A percentile compares a stretch with the other conserved stretches of the same genome.
These are phyloP conservation scores for Stenichneumon culpator DNA, from an alignment of 2,888 invertebrate species.

Conservation along the genomic window DNA sequence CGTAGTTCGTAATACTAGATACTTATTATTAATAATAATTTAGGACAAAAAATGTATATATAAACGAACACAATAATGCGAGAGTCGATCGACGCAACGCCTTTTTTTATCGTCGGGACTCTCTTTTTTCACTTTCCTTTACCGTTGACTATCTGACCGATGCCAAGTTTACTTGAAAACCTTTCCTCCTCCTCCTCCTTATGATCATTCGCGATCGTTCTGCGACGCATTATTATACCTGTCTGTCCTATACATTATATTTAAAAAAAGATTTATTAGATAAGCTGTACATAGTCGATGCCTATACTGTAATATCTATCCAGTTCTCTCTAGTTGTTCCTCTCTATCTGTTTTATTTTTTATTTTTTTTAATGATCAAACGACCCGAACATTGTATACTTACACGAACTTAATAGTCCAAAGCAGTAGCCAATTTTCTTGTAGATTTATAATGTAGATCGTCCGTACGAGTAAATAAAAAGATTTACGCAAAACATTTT, in stretches of 20 bases:
- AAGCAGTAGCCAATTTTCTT: conserved; percentile 63
- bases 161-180: not conserved
- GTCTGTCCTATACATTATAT: conserved; percentile 10
- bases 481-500: conserved; percentile 62
- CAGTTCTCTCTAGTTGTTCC: conserved; percentile 30
- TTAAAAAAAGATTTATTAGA: conserved; percentile 46
- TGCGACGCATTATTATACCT: conserved; percentile 20
- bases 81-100: conserved; percentile 45
- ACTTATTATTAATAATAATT: conserved; percentile 34
- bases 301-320: conserved; percentile 37
- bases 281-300: conserved; percentile 65
- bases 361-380: conserved; percentile 34
- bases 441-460: conserved; percentile 60
- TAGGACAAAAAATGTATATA: conserved; percentile 53
- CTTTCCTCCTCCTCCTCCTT: conserved; percentile 4
- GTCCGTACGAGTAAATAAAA: conserved; percentile 67
- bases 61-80: conserved; percentile 18
- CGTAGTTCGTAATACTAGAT: conserved; percentile 37
- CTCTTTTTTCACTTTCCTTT: conserved; percentile 6
- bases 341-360: conserved; percentile 33
- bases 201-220: conserved; percentile 1
- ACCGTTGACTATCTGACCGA: conserved; percentile 14
- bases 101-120: conserved; percentile 19
- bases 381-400: conserved; percentile 52
- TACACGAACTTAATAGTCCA: conserved; percentile 57